These are phyloP conservation scores for Ligdia adustata DNA, from an alignment of 2,888 invertebrate species.

Conservation along the genomic window DNA sequence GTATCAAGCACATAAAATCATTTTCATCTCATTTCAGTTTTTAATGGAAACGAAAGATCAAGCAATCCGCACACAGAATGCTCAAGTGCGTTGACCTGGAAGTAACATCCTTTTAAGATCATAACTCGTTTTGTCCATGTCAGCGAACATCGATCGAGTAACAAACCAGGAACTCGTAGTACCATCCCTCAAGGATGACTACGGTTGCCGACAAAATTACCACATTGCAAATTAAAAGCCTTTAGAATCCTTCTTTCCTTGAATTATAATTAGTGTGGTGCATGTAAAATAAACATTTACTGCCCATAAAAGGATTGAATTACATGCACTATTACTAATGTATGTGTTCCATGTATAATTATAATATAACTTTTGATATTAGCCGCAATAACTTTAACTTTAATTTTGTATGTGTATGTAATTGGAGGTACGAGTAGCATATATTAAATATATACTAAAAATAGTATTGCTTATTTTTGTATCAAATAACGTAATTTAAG, in stretches of 20 bases:
- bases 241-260: constrained; percentile 36
- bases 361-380: too few relatives aligned
- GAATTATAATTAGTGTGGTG: constrained; percentile 21
- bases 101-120: not conserved
- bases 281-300: constrained; percentile 22
- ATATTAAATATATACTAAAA: too few relatives aligned
- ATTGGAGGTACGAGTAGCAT: too few relatives aligned
- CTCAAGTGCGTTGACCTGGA: not conserved
- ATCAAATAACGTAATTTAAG: too few relatives aligned
- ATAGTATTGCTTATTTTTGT: too few relatives aligned
- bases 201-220: constrained; percentile 31
- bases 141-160: constrained; percentile 1
- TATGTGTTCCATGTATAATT: too few relatives aligned
- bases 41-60: not conserved
- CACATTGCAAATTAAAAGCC: constrained; percentile 61
- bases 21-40: too few relatives aligned
- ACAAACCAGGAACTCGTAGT: not conserved
- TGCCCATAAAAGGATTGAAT: constrained; percentile 17
- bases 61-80: too few relatives aligned
- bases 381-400: too few relatives aligned
- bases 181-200: not conserved
- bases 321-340: constrained; percentile 2
- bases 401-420: not conserved
- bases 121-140: not conserved
- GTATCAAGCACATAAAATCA: too few relatives aligned